These are phyloP conservation scores for Acanthosepion pharaonis DNA, from an alignment of 2,888 invertebrate genomes.

Conservation along the genomic window DNA sequence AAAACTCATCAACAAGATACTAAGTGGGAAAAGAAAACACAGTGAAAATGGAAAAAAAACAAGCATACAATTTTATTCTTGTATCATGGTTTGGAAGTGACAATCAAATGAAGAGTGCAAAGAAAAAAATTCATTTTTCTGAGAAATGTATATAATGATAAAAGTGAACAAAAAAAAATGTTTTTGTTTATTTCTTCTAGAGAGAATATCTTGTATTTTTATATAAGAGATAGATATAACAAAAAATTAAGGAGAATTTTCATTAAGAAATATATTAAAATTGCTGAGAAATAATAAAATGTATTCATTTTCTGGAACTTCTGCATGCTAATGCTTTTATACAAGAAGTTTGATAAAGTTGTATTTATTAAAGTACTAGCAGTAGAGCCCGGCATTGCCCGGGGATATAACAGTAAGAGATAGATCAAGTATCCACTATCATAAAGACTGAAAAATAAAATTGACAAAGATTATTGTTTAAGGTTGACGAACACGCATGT, in stretches of 20 bases:
- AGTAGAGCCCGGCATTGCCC: no score
- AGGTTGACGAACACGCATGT: no score
- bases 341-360: slow-evolving; percentile 6
- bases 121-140: slow-evolving; percentile 11
- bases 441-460: no score
- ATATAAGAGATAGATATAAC: background rate
- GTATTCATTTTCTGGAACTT: slow-evolving; percentile 7
- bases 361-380: slow-evolving; percentile 33
- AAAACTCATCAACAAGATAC: background rate
- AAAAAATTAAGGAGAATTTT: background rate
- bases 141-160: slow-evolving; percentile 5
- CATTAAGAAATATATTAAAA: slow-evolving; percentile 33
- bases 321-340: background rate
- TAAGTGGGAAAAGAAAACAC: background rate
- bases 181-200: background rate
- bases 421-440: no score
- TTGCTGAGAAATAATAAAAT: slow-evolving; percentile 33
- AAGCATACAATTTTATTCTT: background rate
- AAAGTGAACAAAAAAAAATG: background rate
- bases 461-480: no score
- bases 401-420: no score
- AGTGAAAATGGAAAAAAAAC: background rate
- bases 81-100: background rate
- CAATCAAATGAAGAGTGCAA: background rate
- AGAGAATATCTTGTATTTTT: background rate